Conservation (phyloP, 2,888 invertebrate genomes). For the Cosmopolites sordidus region DNA sequence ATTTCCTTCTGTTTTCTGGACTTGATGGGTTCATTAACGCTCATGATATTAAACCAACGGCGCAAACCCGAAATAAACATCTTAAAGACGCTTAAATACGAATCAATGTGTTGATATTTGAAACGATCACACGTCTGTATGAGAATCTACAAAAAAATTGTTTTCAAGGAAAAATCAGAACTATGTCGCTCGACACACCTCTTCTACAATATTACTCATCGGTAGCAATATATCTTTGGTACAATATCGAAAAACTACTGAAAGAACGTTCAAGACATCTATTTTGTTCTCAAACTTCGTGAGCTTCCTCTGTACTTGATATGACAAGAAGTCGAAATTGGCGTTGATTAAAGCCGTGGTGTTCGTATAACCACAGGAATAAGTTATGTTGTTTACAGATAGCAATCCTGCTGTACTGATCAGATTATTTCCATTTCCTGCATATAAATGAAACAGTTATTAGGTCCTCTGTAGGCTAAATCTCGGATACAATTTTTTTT, state of each 20-base stretch:
- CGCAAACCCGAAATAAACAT: conserved; percentile 61
- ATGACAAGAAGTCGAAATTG: conserved; percentile 72
- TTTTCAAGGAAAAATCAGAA: background rate
- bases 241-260: conserved; percentile 68
- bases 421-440: conserved; percentile 47
- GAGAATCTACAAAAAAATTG: conserved; percentile 50
- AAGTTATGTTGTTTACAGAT: conserved; percentile 56
- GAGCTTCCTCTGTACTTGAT: conserved; percentile 62
- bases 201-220: conserved; percentile 64
- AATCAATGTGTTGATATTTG: conserved; percentile 55
- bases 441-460: conserved; percentile 3
- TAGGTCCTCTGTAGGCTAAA: too few species aligned
- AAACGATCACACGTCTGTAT: conserved; percentile 57
- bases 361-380: conserved; percentile 53
- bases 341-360: conserved; percentile 60
- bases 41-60: conserved; percentile 52
- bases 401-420: conserved; percentile 60
- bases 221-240: conserved; percentile 60
- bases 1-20: conserved; percentile 38
- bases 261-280: conserved; percentile 66
- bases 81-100: conserved; percentile 67
- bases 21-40: conserved; percentile 34
- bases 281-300: conserved; percentile 60
- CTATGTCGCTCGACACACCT: conserved; percentile 56
- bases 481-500: too few species aligned